Evolutionary conservation across 2,113 vertebrate genomes (phyloP).

Genomic region (Mastomys coucha): DNA sequence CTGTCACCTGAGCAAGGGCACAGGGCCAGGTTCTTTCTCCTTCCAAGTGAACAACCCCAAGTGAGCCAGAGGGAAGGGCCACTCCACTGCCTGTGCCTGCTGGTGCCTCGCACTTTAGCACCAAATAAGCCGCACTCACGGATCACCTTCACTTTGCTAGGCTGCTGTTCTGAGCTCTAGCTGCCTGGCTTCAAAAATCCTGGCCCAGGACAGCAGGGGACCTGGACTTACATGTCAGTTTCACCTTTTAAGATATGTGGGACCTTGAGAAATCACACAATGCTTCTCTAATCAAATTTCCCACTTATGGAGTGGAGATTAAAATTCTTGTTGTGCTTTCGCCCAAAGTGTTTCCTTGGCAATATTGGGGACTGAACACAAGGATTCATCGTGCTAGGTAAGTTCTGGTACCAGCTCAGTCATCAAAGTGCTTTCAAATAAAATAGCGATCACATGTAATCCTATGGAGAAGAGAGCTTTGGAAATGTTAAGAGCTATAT

Average conservation of each 20-base stretch:
- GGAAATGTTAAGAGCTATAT: slow-evolving; percentile 39
- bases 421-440: background rate
- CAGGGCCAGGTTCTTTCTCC: slow-evolving; percentile 43
- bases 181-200: slow-evolving; percentile 28
- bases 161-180: background rate
- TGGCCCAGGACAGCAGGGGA: background rate
- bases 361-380: background rate
- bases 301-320: slow-evolving; percentile 45
- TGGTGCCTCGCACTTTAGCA: background rate
- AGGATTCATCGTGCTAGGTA: background rate
- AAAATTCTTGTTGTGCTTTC: background rate
- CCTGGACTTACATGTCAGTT: slow-evolving; percentile 28
- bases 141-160: slow-evolving; percentile 38
- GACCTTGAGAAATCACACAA: slow-evolving; percentile 31
- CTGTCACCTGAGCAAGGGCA: background rate
- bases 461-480: slow-evolving; percentile 41
- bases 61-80: slow-evolving; percentile 10
- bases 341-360: background rate
- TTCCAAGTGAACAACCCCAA: slow-evolving; percentile 19
- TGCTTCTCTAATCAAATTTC: slow-evolving; percentile 56
- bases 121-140: background rate
- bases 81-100: background rate
- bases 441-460: slow-evolving; percentile 27
- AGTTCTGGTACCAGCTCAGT: background rate
- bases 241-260: slow-evolving; percentile 41